Evolutionary conservation across 2,888 invertebrate species (phyloP).

Genomic region (Chydorus sphaericus): DNA sequence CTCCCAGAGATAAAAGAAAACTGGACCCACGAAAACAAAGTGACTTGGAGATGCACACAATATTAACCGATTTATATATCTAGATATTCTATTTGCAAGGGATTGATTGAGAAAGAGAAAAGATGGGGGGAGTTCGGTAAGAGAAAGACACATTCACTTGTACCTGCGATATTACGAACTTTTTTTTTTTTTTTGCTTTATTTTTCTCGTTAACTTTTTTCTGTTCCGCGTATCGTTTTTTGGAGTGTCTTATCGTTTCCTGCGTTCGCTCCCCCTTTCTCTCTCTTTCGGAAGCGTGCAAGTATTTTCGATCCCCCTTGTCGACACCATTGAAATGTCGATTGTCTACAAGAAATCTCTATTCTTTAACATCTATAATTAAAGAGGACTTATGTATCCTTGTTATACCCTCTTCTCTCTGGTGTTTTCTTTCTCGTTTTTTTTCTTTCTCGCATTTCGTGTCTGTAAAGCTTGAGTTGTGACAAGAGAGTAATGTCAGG

Average conservation of each 20-base stretch:
- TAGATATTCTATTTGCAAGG: neutral
- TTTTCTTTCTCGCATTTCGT: no score
- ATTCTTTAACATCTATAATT: no score
- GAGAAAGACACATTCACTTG: no score
- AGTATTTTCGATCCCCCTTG: no score
- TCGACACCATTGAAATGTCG: no score
- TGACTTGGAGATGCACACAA: neutral
- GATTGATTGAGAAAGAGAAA: neutral
- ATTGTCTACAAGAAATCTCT: no score
- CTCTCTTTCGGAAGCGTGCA: no score
- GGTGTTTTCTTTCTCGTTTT: neutral
- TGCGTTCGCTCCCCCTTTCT: neutral
- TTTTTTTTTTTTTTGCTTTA: neutral
- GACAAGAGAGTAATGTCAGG: no score
- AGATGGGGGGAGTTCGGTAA: neutral
- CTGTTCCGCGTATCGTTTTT: neutral
- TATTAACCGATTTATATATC: neutral
- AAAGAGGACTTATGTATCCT: no score
- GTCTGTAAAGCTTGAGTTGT: no score
- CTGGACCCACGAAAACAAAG: neutral
- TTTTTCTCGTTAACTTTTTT: neutral
- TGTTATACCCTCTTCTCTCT: neutral
- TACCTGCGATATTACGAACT: slow-evolving; percentile 4
- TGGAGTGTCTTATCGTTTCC: neutral
- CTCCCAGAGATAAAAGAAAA: no score